Evolutionary conservation across 2,888 invertebrate species (phyloP), one percentile per base, ranked within the genome.

Genomic region (Tinea pellionella): DNA sequence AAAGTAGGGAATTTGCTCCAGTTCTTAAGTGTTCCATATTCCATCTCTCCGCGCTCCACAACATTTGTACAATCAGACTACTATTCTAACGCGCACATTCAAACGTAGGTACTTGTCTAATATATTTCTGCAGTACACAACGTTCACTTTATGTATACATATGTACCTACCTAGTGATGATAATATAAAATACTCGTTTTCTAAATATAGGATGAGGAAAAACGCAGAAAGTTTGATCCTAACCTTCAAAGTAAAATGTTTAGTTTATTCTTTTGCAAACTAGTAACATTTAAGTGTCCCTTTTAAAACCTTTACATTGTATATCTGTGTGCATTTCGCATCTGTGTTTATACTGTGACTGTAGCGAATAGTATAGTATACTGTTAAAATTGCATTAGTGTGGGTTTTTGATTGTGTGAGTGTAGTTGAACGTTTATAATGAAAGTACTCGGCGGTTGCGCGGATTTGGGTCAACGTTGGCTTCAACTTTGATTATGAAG

Each of bases 401-500:
- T 53, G 24, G 2, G 24, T 24, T 32, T 29, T 60, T 13, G 59
- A 15, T 56, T 56, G 56, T 55, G 24, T 53, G 60, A 9, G 57
- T 59, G 62, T 63, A 61, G 73, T 78, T 75, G 78, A 53, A 77
- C 78, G 78, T 81, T 80, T 80, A 85, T 86, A 87, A 86, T 85
- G 85, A 86, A 85, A 85, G 86, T 84, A 85, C 81, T 77, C 74
- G 78, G 72, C 77, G 75, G 80, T 84, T 84, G 83, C 82, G 74
- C 70, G 80, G 82, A 87, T 85, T 86, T 86, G 76, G 86, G 86
- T 87, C 86, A 86, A 74, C 83, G 81, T 57, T 37, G 58, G 47
- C 75, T 68, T 77, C 76, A 82, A 83, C 80, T 85, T 82, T 85
- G 85, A 86, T 87, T 84, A 82, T 78, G 80, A 81, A 84, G 84